A percentile compares a stretch with the other conserved stretches of the same genome.
These are phyloP conservation scores for Lepus americanus DNA, from an alignment of 2,113 vertebrate genomes.

Conservation along the genomic window DNA sequence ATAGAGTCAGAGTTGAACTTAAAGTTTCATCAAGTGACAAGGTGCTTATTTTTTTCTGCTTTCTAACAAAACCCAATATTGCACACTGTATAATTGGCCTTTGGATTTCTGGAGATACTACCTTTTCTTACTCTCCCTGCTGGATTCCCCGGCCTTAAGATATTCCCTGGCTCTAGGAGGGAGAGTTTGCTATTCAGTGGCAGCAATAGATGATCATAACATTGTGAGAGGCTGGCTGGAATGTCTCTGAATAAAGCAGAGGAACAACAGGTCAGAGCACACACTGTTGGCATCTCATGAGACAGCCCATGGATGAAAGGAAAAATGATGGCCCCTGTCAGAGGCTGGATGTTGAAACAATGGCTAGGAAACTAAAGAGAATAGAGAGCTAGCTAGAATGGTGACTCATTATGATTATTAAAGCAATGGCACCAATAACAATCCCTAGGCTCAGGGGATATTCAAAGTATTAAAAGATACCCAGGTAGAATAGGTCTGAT, in stretches of 20 bases:
- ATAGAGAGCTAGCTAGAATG: not conserved
- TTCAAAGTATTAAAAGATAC: not conserved
- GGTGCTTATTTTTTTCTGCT: not conserved
- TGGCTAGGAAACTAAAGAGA: not conserved
- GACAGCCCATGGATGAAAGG: not conserved
- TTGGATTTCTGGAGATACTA: not conserved
- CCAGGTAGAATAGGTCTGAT: not conserved
- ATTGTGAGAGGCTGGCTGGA: not conserved
- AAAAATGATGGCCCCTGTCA: not conserved
- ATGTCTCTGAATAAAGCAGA: not conserved
- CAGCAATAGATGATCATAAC: not conserved
- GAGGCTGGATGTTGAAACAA: not conserved
- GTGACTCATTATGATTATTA: not conserved
- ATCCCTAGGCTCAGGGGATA: not conserved
- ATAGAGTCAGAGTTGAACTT: not conserved
- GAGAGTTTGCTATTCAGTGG: not conserved
- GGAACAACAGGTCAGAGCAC: not conserved
- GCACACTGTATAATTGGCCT: not conserved
- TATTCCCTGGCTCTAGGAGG: not conserved
- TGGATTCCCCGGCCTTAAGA: not conserved
- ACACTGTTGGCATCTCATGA: fast-evolving
- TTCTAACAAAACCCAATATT: not conserved
- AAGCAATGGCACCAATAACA: not conserved
- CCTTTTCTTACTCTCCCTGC: not conserved
- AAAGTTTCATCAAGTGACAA: not conserved